Base-by-base conservation (phyloP, 2,113 vertebrate genomes). In the Rhadina sibilatrix region DNA sequence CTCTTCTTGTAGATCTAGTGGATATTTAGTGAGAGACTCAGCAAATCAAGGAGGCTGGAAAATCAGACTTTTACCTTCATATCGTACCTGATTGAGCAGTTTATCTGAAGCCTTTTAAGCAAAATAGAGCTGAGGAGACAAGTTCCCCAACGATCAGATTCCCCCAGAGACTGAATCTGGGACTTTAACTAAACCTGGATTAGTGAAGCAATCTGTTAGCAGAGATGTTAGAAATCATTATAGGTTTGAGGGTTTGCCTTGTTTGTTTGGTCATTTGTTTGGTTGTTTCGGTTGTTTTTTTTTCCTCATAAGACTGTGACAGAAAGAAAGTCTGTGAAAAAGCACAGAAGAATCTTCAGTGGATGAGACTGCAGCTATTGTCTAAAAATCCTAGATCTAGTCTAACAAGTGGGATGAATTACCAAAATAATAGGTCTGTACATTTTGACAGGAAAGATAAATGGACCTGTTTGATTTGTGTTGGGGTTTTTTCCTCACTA, bases 131-230 rank as follows among this genome's bases (percentile, higher is more conserved):
- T 54, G 54, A 87, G 63, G 30, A 82, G 52, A 85, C 61, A 79
- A 76, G 30, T 81, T 89, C 33, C 53, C n/a, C 50, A 76, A 59
- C 44, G 76, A 64, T 84, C 40, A 85, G 37, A 85, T 79, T 87
- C 37, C n/a, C 49, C 56, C 33, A 64, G 89, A 83, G 57, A 82
- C 31, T 79, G 50, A 90, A 90, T n/a, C 28, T 77, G n/a, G 9
- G 42, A 91, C 69, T 85, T 87, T 69, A 91, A 94, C 11, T 40
- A 68, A 77, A 89, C 18, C 21, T 46, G 42, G 40, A 90, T 90
- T 93, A 94, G 53, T 86, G 87, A 87, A 91, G 27, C 30, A 91
- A 50, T 38, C 54, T 83, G 61, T 76, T 72, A 82, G 42, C 31
- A 64, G 7, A 87, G 57, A 89, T 6, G 16, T 35, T 79, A 89